Percentiles rank a stretch among this genome's conserved stretches.
Evolutionary conservation across 2,888 invertebrate genomes (phyloP).

Genomic region (Perithous albicinctus): DNA sequence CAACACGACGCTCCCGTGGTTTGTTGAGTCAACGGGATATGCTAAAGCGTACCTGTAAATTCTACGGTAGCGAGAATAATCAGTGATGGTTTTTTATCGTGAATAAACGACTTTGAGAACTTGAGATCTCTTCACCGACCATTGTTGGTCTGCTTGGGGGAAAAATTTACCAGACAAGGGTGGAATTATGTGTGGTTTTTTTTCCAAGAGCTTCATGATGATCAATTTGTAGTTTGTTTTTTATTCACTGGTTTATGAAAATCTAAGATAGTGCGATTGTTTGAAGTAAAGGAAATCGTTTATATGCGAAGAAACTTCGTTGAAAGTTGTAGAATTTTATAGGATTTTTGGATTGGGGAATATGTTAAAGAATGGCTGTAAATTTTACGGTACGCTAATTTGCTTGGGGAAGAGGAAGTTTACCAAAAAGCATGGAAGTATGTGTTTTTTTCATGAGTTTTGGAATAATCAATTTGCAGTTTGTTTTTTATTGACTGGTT

Average conservation of each 20-base stretch:
- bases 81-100: not conserved
- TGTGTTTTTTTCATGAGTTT: not conserved
- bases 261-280: not conserved
- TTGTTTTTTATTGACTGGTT: not conserved
- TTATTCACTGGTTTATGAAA: not conserved
- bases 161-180: not conserved
- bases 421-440: not conserved
- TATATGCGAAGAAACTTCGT: not conserved
- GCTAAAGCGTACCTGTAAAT: not conserved
- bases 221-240: not conserved
- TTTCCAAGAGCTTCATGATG: not conserved
- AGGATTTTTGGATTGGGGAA: not conserved
- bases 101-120: not conserved
- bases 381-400: constrained; percentile 8
- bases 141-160: too few species aligned
- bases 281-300: not conserved
- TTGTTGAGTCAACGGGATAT: constrained; percentile 29
- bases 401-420: too few species aligned
- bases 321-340: not conserved
- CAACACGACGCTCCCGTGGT: not conserved
- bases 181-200: not conserved
- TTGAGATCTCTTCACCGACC: not conserved
- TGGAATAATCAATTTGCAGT: not conserved
- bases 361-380: not conserved
- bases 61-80: constrained; percentile 17